Percentiles rank a stretch among this genome's conserved stretches.
Conservation (phyloP, 53 echinoderm and acorn worm genomes). For the Zoroaster sp. region DNA sequence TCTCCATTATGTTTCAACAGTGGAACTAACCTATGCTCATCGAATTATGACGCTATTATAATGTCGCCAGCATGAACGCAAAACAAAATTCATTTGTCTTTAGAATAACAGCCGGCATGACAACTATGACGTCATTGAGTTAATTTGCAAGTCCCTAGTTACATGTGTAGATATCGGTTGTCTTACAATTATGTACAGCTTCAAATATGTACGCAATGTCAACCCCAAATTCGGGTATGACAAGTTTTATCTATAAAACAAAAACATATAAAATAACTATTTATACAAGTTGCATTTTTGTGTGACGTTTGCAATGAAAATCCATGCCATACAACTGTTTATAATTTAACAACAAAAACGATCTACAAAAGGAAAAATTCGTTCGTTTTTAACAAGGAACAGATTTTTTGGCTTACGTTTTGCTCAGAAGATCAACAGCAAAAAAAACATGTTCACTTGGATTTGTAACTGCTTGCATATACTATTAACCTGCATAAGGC, state of each 20-base stretch:
- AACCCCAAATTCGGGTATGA: neutral
- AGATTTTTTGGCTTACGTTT: too few relatives aligned
- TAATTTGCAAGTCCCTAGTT: neutral
- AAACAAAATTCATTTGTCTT: neutral
- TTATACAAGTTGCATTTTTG: conserved; percentile 35
- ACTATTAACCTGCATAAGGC: too few relatives aligned
- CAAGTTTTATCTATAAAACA: neutral
- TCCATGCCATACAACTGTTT: neutral
- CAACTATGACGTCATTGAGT: conserved; percentile 1
- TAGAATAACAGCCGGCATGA: conserved; percentile 5
- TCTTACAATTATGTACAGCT: conserved; percentile 4
- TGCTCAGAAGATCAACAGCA: too few relatives aligned
- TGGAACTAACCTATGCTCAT: too few relatives aligned
- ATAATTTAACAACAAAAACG: too few relatives aligned
- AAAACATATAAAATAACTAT: conserved; percentile 18
- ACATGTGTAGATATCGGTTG: neutral
- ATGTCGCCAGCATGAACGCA: conserved; percentile 28
- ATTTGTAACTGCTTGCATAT: too few relatives aligned
- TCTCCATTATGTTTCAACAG: too few relatives aligned
- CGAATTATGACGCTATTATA: conserved; percentile 13
- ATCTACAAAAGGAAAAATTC: too few relatives aligned
- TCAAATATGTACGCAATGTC: neutral
- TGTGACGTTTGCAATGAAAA: neutral
- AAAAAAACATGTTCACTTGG: too few relatives aligned
- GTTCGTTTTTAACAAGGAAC: too few relatives aligned